Evolutionary conservation across 2,113 vertebrate species (phyloP).

Genomic region (Cinclus mexicanus): DNA sequence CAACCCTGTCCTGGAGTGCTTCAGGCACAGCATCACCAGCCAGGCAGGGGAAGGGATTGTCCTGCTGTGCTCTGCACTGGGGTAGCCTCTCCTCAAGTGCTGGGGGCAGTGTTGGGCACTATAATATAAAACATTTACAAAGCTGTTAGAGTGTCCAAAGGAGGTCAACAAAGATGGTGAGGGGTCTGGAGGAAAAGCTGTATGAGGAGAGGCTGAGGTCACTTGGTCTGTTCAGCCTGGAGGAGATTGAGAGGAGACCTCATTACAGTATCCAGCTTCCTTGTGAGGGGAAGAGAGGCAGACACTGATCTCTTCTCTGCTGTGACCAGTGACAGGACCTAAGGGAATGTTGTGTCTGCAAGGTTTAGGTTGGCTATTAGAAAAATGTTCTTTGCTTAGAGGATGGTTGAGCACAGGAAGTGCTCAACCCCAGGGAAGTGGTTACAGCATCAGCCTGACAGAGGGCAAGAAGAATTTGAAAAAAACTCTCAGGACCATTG

Average conservation of each 20-base stretch:
- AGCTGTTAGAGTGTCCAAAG: neutral
- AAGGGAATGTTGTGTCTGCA: rapidly evolving
- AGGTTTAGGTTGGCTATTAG: neutral
- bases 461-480: neutral
- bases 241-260: neutral
- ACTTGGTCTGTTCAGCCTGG: neutral
- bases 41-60: rapidly evolving
- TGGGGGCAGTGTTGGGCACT: rapidly evolving
- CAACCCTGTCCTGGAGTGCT: rapidly evolving
- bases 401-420: neutral
- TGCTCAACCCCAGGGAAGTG: no score
- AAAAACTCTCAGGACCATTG: neutral
- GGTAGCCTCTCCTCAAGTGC: rapidly evolving
- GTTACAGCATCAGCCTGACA: neutral
- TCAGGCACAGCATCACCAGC: rapidly evolving
- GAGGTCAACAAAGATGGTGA: neutral
- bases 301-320: neutral
- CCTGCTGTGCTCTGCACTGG: rapidly evolving
- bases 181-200: neutral
- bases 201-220: neutral
- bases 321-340: no score
- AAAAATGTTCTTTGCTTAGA: neutral
- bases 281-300: neutral
- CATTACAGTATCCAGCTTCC: neutral
- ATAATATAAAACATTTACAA: neutral